A percentile compares a stretch with the other conserved stretches of the same genome.
Conservation (phyloP, 2,888 invertebrate species). For the Ochropleura plecta region DNA sequence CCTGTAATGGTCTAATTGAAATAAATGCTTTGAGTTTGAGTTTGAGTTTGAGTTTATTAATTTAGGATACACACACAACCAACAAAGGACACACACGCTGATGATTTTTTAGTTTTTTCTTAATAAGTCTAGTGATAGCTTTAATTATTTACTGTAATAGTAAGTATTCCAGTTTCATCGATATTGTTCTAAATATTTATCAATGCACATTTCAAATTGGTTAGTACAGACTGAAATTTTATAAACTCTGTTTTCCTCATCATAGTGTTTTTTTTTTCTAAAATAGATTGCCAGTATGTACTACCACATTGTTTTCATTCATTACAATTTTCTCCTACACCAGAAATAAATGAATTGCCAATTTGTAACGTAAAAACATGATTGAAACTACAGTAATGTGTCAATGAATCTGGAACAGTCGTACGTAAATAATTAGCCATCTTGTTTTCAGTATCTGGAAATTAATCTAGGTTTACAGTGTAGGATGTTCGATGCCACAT, state of each 20-base stretch:
- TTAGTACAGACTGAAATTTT: background rate
- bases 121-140: background rate
- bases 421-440: constrained; percentile 54
- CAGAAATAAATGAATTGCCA: background rate
- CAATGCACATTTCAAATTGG: background rate
- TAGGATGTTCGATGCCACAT: constrained; percentile 43
- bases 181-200: background rate
- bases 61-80: background rate
- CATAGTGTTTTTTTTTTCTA: background rate
- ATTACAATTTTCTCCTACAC: background rate
- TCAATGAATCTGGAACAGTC: constrained; percentile 39
- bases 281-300: background rate
- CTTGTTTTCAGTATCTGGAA: constrained; percentile 42
- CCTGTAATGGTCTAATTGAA: too few species aligned
- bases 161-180: background rate
- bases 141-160: background rate
- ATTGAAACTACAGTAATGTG: constrained; percentile 9
- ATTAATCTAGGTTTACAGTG: constrained; percentile 52
- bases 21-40: too few species aligned
- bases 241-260: background rate
- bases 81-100: background rate
- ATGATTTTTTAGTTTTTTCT: background rate
- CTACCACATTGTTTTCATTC: background rate
- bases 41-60: background rate
- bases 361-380: constrained; percentile 6